Evolutionary conservation across 64 coral and sea anemone species (phyloP).

Genomic region (Montipora foliosa): DNA sequence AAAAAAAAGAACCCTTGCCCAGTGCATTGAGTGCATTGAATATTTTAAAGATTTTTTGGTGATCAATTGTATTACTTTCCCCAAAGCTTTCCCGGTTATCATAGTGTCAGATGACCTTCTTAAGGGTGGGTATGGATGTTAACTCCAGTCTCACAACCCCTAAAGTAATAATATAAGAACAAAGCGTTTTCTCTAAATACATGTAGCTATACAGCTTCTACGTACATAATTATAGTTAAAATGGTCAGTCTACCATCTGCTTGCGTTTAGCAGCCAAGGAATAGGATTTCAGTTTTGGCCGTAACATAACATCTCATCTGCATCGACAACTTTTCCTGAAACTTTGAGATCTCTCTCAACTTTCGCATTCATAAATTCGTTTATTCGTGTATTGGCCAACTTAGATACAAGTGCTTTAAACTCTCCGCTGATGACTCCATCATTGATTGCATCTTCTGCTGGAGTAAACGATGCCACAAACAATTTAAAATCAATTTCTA

Average conservation of each 20-base stretch:
- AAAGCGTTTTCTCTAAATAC: no score
- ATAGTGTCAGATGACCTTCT: no score
- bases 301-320: slow-evolving; percentile 51
- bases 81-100: no score
- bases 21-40: no score
- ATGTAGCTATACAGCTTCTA: no score
- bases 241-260: neutral
- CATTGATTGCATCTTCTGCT: neutral
- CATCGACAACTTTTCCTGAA: slow-evolving; percentile 33
- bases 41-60: no score
- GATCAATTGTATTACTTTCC: no score
- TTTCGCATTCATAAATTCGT: slow-evolving; percentile 53
- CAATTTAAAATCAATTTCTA: slow-evolving; percentile 43
- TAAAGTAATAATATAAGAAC: no score
- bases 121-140: no score
- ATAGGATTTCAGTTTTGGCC: slow-evolving; percentile 31
- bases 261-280: slow-evolving; percentile 29
- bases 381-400: slow-evolving; percentile 48
- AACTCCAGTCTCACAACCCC: no score
- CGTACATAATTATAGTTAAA: no score
- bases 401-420: slow-evolving; percentile 54
- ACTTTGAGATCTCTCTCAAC: slow-evolving; percentile 45
- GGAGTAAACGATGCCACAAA: neutral
- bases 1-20: no score
- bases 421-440: neutral